Base-by-base conservation (phyloP, 2,888 invertebrate species). In the Melinopterus prodromus region DNA sequence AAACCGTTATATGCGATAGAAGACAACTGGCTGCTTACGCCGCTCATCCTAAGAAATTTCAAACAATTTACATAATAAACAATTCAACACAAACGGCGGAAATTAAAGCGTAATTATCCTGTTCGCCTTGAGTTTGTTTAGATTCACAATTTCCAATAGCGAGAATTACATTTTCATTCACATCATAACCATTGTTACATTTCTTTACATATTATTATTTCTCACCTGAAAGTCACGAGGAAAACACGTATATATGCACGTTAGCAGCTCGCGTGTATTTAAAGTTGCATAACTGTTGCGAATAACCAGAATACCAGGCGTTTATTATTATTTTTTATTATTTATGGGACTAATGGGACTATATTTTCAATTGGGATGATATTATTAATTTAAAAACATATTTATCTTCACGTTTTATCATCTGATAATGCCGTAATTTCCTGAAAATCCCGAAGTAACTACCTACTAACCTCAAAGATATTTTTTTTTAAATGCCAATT, bases 241-340 rank as follows among this genome's bases (percentile, higher is more conserved):
- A 26, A 26, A 26, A 26, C 9, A 53, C 3, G 12, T 12, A 12
- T 12, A 14, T 38, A 70, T 70, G 37, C 70, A 71, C 7, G 36
- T 77, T 77, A 70, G n/a, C 14, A n/a, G 36, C 77, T 71, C 15
- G 3, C 12, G 16, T 71, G 77, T 70, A 70, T 77, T 15, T 70
- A 71, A 71, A 37, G 77, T 77, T 77, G 77, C 77, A 77, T 77
- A 77, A 71, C 16, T 9, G 16, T 2, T 38, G 76, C 69, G 3
- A n/a, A 35, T 36, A 35, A 76, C 69, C 7, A 69, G 26, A 15
- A 76, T 3, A 76, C 26, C 16, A 12, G 26, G 26, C 26, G 2
- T 2, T 26, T 26, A 26, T 26, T 26, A 26, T 26, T 26, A 26
- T 26, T 26, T 26, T n/a, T 26, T 26, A 26, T 2, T 26, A 26